Conservation (phyloP, 2,113 vertebrate species). For the Scopus umbretta region DNA sequence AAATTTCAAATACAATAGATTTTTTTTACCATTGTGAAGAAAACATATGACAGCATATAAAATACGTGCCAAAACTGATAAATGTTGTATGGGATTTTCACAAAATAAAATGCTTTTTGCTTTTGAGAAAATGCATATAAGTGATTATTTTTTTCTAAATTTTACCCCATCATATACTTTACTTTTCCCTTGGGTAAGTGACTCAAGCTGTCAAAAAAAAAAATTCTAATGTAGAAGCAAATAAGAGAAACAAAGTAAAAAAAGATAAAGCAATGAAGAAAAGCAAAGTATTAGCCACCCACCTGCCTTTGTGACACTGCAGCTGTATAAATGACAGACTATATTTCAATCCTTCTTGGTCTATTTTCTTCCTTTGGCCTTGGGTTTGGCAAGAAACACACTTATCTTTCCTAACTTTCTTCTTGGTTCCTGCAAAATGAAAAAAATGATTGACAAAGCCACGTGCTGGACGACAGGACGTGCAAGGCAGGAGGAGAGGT, state of each 20-base stretch:
- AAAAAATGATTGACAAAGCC: neutral
- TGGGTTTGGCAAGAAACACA: neutral
- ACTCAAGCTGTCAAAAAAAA: neutral
- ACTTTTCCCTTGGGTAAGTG: neutral
- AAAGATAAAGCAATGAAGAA: neutral
- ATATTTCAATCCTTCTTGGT: neutral
- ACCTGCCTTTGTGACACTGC: neutral
- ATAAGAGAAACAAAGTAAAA: neutral
- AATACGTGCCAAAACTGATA: neutral
- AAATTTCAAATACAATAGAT: neutral
- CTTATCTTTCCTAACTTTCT: neutral
- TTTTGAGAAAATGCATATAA: neutral
- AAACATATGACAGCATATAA: neutral
- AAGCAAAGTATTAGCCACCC: neutral
- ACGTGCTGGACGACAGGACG: fast-evolving
- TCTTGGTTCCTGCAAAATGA: neutral
- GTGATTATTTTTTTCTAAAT: neutral
- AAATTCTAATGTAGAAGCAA: neutral
- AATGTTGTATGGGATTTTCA: neutral
- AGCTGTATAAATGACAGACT: neutral
- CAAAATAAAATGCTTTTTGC: neutral
- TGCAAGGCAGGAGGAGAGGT: neutral
- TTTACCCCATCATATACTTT: neutral
- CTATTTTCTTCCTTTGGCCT: neutral
- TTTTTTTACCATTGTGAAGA: neutral